Base-by-base conservation (phyloP, 2,888 invertebrate species). In the Endomychus coccineus region DNA sequence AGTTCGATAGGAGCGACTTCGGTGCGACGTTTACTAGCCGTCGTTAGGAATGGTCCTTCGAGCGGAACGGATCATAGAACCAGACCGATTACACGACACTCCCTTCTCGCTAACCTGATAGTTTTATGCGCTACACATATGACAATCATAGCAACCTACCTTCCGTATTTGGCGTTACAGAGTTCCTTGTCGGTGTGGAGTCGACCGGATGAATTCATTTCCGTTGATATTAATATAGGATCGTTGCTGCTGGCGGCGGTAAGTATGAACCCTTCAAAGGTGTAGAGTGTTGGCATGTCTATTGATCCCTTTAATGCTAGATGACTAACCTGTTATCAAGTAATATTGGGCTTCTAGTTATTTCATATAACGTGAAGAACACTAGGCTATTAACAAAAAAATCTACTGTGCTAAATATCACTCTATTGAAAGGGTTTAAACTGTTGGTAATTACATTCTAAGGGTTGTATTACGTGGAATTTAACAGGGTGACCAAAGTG, bases 1-100 rank as follows among this genome's bases (percentile, higher is more conserved):
- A 82, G 82, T 30, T 82, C 82, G 1, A 78, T 83, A 16, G 83
- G 83, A 1, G 82, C 83, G 0, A 81, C 81, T 1, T 86, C 86
- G 1, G 84, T 86, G 6, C 73, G 84, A 3, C 73, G 83, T 1
- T 69, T 87, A 9, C 74, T 86, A 34, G 77, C 81, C 0, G 39
- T 39, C 2, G 34, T 39, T 3, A 9, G 39, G n/a, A 49, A 16
- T 66, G 66, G 54, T 68, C 58, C 55, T 71, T 66, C 44, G 76
- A 60, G 71, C 74, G 30, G 34, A n/a, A 14, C 12, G 16, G 23
- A 34, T n/a, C 33, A 34, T 17, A 34, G 27, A 17, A 34, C 34
- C 7, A 25, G 29, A 5, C 16, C 24, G 10, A 34, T 28, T 5
- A 34, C 58, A 53, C 69, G 59, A 54, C 71, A 46, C 42, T 71